These are phyloP conservation scores for Poeciliopsis retropinna DNA, from an alignment of 2,113 vertebrate species.

Conservation along the genomic window DNA sequence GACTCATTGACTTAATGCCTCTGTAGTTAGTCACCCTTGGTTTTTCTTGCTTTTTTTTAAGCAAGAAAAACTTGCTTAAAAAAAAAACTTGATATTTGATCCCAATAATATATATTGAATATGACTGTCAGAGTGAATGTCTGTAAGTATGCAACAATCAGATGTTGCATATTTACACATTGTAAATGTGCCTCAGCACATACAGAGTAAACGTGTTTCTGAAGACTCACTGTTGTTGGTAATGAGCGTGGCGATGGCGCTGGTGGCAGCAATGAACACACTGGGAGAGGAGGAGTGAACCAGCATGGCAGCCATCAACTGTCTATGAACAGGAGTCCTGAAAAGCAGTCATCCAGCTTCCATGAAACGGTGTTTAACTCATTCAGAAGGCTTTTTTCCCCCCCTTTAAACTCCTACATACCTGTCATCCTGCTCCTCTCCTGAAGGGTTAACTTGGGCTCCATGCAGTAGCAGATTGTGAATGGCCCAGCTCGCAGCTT, in stretches of 20 bases:
- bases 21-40: too few species aligned
- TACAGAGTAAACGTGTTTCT: not conserved
- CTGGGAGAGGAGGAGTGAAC: constrained; percentile 87
- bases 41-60: too few species aligned
- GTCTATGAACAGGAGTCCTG: constrained; percentile 89
- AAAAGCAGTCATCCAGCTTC: constrained; percentile 4
- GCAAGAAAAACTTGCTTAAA: too few species aligned
- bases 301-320: constrained; percentile 91
- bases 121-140: too few species aligned
- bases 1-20: too few species aligned
- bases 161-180: too few species aligned
- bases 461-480: constrained; percentile 90
- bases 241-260: constrained; percentile 85
- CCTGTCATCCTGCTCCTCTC: constrained; percentile 88
- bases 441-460: constrained; percentile 73
- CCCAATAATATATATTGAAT: too few species aligned
- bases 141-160: too few species aligned
- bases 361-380: not conserved
- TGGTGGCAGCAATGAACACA: constrained; percentile 89
- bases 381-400: not conserved
- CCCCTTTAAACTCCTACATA: constrained; percentile 36
- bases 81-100: too few species aligned
- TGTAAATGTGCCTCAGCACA: too few species aligned
- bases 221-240: constrained; percentile 84
- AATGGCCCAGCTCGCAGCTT: constrained; percentile 91